Evolutionary conservation across 2,888 invertebrate species (phyloP), one percentile per base, ranked within the genome.

Genomic region (Tachina fera): DNA sequence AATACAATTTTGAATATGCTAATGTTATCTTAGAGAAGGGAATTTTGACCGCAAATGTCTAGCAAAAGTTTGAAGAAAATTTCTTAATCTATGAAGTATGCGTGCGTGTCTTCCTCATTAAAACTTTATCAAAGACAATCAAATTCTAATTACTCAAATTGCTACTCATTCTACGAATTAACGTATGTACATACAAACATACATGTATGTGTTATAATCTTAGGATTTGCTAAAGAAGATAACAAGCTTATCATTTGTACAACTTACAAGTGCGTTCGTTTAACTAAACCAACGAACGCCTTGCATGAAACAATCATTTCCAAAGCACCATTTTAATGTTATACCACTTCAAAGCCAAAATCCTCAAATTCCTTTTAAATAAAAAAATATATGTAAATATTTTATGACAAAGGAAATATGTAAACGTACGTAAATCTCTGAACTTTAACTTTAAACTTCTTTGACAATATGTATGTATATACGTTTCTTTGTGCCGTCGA

Each of bases 361-460:
- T 39, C 60, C 49, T 74, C 31, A 31, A 61, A 74, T 16, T 31
- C 49, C 19, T 74, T 19, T 41, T 61, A 61, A 49, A 49, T 49
- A 19, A 39, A 19, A 19, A 74, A n/a, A n/a, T n/a, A n/a, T n/a
- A 6, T 31, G 6, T 61, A 16, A 74, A 74, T 61, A 61, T 74
- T 61, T 51, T 49, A 41, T 49, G 49, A 58, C n/a, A 56, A 56
- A 45, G 31, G 22, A 13, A 45, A 58, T 58, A 31, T 31, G 6
- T 31, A 31, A 31, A 31, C 6, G 10, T 56, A 58, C 3, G 22
- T 45, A 71, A 71, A 74, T 61, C 61, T 51, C 41, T 74, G 19
- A 61, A 63, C 63, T 63, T 63, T 43, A 74, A 74, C 51, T 74
- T 63, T 19, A 41, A 22, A 51, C 14, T 61, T 61, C 49, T 63